A percentile compares a stretch with the other conserved stretches of the same genome.
phyloP scores from a whole-genome alignment of 1,140 invertebrate genomes.

The Oedothorax gibbosus region DNA sequence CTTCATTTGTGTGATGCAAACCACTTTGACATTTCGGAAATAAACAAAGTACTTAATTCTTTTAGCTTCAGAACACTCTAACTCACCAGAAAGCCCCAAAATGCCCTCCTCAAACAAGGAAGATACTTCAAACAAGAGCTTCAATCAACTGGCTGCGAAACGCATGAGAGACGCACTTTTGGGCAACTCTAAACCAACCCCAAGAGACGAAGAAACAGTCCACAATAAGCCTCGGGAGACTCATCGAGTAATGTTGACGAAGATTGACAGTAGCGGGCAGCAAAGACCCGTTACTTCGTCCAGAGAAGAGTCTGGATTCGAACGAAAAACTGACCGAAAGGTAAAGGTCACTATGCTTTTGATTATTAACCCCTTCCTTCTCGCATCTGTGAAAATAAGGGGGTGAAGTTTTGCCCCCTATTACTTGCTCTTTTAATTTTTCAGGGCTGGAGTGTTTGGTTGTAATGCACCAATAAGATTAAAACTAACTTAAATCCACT shows the following conservation, averaged over 20 bases:
- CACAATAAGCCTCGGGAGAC: background rate
- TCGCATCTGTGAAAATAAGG: too few species aligned
- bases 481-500: too few species aligned
- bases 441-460: too few species aligned
- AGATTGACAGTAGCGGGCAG: constrained; percentile 76
- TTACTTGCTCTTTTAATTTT: too few species aligned
- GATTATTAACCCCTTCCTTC: too few species aligned
- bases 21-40: too few species aligned
- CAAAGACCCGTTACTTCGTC: constrained; percentile 15
- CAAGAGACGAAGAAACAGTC: background rate
- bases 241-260: constrained; percentile 78
- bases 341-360: background rate
- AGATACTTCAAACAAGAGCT: constrained; percentile 77
- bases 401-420: too few species aligned
- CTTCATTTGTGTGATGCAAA: background rate
- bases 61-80: background rate
- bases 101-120: background rate
- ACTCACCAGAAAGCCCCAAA: background rate
- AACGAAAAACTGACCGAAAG: background rate
- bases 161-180: constrained; percentile 90
- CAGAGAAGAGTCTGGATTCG: constrained; percentile 4
- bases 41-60: too few species aligned
- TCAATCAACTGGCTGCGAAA: constrained; percentile 89
- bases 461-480: too few species aligned
- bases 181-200: constrained; percentile 75